These are phyloP conservation scores for Diorhabda elongata DNA, from an alignment of 1,140 invertebrate species.

Conservation along the genomic window DNA sequence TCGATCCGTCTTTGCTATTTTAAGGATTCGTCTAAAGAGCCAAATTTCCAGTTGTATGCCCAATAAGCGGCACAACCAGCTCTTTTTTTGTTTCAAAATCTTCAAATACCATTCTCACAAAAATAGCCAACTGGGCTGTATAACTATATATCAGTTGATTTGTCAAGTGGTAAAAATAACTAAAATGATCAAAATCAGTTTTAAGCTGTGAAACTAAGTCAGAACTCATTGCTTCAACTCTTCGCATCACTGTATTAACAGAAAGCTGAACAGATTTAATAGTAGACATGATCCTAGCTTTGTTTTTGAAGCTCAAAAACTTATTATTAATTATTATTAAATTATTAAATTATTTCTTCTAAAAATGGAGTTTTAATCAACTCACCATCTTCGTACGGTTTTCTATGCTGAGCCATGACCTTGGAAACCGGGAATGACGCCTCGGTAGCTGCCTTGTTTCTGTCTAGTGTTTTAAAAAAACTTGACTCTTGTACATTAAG, in stretches of 20 bases:
- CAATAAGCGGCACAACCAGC: too few relatives aligned
- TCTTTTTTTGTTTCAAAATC: not conserved
- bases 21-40: too few relatives aligned
- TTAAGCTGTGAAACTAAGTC: not conserved
- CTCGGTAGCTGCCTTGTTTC: slow-evolving; percentile 22
- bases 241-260: slow-evolving; percentile 23
- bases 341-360: not conserved
- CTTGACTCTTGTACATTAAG: too few relatives aligned
- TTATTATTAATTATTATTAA: too few relatives aligned
- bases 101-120: not conserved
- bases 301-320: slow-evolving; percentile 21
- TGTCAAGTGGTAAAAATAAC: not conserved
- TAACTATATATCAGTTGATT: not conserved
- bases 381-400: not conserved
- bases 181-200: not conserved
- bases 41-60: too few relatives aligned
- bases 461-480: slow-evolving; percentile 18
- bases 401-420: slow-evolving; percentile 21
- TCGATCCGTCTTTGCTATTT: too few relatives aligned
- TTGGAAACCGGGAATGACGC: slow-evolving; percentile 22
- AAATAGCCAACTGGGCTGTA: not conserved
- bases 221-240: not conserved
- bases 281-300: slow-evolving; percentile 22
- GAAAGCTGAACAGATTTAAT: slow-evolving; percentile 27
- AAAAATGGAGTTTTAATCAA: not conserved